Evolutionary conservation across 2,888 invertebrate species (phyloP).

Genomic region (Linyphia triangularis): DNA sequence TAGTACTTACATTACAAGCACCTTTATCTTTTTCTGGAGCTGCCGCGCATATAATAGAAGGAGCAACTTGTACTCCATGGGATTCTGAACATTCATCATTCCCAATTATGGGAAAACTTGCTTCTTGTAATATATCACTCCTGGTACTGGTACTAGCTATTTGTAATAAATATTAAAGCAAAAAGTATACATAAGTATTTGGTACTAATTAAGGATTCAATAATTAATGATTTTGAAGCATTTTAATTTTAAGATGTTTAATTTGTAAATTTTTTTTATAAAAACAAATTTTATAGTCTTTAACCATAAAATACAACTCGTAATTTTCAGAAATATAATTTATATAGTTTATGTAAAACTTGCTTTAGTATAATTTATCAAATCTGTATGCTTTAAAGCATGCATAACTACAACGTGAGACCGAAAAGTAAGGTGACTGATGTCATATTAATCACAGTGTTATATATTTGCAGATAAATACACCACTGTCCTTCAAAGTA

Average conservation of each 20-base stretch:
- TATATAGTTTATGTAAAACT: too few species aligned
- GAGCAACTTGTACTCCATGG: conserved; percentile 36
- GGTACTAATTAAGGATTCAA: not conserved
- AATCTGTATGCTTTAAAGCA: too few species aligned
- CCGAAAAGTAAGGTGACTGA: too few species aligned
- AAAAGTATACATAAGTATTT: not conserved
- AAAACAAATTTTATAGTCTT: too few species aligned
- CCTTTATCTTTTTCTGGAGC: conserved; percentile 39
- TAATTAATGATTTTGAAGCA: not conserved
- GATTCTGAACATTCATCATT: conserved; percentile 36
- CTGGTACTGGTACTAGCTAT: not conserved
- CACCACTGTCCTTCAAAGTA: too few species aligned
- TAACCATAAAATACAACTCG: too few species aligned
- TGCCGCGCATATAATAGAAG: conserved; percentile 52
- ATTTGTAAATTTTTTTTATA: too few species aligned
- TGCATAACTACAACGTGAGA: too few species aligned
- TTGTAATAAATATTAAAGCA: not conserved
- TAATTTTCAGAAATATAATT: too few species aligned
- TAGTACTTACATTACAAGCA: conserved; percentile 69
- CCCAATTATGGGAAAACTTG: conserved; percentile 41
- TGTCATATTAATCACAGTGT: too few species aligned
- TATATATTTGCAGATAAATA: too few species aligned
- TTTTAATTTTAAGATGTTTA: not conserved
- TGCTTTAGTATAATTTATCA: too few species aligned
- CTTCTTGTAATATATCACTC: conserved; percentile 55